Conservation (phyloP, 1,140 invertebrate species). For the Notospermus geniculatus region DNA sequence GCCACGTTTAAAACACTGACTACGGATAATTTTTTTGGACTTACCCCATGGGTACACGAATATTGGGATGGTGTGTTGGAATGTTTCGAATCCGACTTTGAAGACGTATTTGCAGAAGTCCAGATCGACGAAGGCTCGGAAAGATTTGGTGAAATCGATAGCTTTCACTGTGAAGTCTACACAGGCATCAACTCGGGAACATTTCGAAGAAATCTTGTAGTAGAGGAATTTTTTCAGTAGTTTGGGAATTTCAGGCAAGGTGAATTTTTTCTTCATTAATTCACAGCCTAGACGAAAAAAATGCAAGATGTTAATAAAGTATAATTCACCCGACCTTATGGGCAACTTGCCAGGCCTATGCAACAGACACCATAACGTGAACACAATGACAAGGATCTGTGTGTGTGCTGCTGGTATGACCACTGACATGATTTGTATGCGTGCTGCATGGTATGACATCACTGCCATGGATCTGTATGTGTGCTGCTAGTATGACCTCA, state of each 20-base stretch:
- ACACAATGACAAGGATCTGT: no score
- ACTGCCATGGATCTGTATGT: no score
- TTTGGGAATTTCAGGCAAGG: slow-evolving; percentile 19
- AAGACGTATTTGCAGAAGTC: slow-evolving; percentile 21
- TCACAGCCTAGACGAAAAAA: slow-evolving; percentile 14
- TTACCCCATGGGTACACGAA: slow-evolving; percentile 22
- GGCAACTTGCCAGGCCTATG: no score
- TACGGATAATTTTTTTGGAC: no score
- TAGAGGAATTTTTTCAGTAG: slow-evolving; percentile 17
- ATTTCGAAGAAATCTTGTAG: slow-evolving; percentile 20
- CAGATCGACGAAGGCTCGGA: slow-evolving; percentile 17
- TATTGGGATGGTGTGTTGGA: slow-evolving; percentile 10
- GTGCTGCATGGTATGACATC: no score
- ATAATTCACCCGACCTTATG: no score
- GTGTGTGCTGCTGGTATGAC: no score
- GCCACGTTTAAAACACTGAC: no score
- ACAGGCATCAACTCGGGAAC: slow-evolving; percentile 29
- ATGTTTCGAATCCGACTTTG: slow-evolving; percentile 12
- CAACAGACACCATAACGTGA: no score
- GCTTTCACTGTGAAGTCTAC: slow-evolving; percentile 18
- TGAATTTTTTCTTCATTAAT: slow-evolving; percentile 16
- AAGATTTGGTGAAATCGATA: slow-evolving; percentile 1
- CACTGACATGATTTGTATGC: no score
- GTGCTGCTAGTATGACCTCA: no score
- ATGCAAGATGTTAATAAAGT: neutral